Evolutionary conservation across 2,113 vertebrate species (phyloP), one percentile per base, ranked within the genome.

Genomic region (Pterocles orientalis): DNA sequence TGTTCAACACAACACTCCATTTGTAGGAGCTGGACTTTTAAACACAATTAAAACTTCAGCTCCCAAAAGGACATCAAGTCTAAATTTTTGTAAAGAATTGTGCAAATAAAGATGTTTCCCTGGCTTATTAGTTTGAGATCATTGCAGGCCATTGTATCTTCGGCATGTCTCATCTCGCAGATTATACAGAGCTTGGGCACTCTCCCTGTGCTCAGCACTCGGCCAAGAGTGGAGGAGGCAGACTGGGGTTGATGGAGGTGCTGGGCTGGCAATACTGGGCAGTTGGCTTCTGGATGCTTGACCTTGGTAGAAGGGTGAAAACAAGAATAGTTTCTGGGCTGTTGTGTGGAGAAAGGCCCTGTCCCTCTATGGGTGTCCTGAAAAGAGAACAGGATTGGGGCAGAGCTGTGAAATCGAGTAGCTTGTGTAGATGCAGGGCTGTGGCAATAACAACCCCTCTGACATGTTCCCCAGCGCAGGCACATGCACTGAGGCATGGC

Each of bases 41-140:
- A 62, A 81, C 29, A 39, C 56, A 90, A 79, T 91, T 95, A 91
- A 92, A 94, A 91, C 62, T 95, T 90, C 31, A 24, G 39, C 75
- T 92, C 60, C 72, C 75, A 26, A 29, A 91, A 50, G 45, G n/a
- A 41, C 31, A 13, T 6, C 7, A 57, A 82, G 53, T 47, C 36
- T 65, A 26, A 31, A 29, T 85, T 88, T 90, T 78, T 75, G 18
- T 51, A 28, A 72, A 83, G 64, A 54, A 70, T 68, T 54, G 71
- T n/a, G 45, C 18, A 86, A 75, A 91, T 95, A 51, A 82, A 94
- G 84, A 66, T 43, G 23, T 82, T 91, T 79, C 51, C 18, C 39
- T 2, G 2, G 15, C 53, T 95, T 71, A 91, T 87, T 92, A 48
- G 57, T 65, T 71, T 65, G 54, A 62, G 75, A 75, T 92, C 34